A percentile compares a stretch with the other conserved stretches of the same genome.
Evolutionary conservation across 1,140 invertebrate genomes (phyloP).

Genomic region (Melipona quadrifasciata): DNA sequence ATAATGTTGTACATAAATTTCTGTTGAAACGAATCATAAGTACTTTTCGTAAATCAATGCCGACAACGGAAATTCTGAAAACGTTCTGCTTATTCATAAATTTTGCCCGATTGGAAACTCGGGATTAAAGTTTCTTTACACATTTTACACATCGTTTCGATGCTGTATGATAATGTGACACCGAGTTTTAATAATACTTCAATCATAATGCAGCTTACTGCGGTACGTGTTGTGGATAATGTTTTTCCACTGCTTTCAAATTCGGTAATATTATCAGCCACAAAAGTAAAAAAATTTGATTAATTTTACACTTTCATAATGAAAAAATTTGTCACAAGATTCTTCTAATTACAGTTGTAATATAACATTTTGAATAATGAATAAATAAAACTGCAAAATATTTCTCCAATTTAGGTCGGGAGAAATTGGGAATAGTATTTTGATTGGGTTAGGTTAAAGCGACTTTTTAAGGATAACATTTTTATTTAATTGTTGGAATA

Average conservation of each 20-base stretch:
- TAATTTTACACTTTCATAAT: not conserved
- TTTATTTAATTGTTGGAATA: not conserved
- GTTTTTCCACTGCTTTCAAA: not conserved
- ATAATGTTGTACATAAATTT: not conserved
- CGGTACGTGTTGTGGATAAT: not conserved
- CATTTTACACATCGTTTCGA: not conserved
- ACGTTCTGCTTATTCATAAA: not conserved
- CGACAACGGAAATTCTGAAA: not conserved
- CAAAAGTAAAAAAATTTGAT: not conserved
- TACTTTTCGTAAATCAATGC: constrained; percentile 13
- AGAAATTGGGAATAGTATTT: too few species aligned
- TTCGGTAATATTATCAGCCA: not conserved
- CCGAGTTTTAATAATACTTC: not conserved
- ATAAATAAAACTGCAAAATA: not conserved
- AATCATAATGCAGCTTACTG: not conserved
- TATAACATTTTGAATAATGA: not conserved
- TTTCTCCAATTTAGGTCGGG: not conserved
- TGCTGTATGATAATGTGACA: not conserved
- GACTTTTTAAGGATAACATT: not conserved
- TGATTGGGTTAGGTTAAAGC: not conserved
- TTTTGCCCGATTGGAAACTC: not conserved
- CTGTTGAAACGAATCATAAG: not conserved
- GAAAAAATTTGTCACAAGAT: not conserved
- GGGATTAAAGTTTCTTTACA: not conserved
- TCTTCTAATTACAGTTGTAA: not conserved